A percentile compares a stretch with the other conserved stretches of the same genome.
phyloP scores from a whole-genome alignment of 1,140 invertebrate genomes.

The Lycorma delicatula region DNA sequence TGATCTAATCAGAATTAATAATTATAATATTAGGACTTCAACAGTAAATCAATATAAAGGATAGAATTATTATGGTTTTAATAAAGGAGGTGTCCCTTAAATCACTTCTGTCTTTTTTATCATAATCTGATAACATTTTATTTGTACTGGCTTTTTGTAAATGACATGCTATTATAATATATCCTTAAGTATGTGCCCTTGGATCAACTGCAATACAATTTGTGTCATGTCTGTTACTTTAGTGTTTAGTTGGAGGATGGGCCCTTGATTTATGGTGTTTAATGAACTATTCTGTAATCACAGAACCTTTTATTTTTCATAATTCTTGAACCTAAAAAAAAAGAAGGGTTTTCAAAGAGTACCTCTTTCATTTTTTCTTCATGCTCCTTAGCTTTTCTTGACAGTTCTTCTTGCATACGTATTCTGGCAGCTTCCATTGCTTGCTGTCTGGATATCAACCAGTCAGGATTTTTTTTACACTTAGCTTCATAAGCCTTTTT shows the following conservation, averaged over 20 bases:
- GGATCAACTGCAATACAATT: background rate
- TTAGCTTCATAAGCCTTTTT: conserved; percentile 1
- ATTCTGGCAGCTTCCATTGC: conserved; percentile 21
- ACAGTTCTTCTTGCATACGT: conserved; percentile 26
- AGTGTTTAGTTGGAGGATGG: background rate
- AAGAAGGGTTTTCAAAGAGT: background rate
- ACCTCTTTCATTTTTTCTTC: conserved; percentile 27
- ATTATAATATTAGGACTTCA: too few species aligned
- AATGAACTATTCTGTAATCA: conserved; percentile 9
- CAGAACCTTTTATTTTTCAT: background rate
- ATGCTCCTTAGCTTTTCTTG: conserved; percentile 21
- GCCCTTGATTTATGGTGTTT: background rate
- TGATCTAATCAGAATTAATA: too few species aligned
- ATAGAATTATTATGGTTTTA: too few species aligned
- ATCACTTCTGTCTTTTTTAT: too few species aligned
- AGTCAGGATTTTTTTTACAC: conserved; percentile 25
- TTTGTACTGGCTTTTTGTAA: too few species aligned
- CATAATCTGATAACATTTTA: too few species aligned
- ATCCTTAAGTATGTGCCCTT: background rate
- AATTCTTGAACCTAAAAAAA: background rate
- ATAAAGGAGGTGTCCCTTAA: too few species aligned
- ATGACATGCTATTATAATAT: background rate
- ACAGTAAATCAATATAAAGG: too few species aligned
- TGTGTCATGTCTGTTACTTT: background rate
- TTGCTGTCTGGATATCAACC: conserved; percentile 13